Evolutionary conservation across 2,113 vertebrate genomes (phyloP).

Genomic region (Loxodonta africana): DNA sequence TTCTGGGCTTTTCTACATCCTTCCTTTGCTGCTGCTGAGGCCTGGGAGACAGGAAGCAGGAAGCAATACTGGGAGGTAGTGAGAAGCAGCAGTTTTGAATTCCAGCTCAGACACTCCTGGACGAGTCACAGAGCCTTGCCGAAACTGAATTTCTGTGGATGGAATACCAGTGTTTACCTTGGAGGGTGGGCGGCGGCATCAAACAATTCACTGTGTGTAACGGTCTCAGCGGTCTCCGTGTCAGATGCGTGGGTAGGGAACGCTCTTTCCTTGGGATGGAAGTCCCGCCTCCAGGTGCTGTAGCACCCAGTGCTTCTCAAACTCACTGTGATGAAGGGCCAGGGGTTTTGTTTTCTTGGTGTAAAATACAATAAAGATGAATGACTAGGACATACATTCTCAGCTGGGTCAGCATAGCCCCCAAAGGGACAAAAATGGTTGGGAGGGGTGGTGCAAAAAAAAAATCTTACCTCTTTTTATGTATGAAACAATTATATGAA

Average conservation of each 20-base stretch:
- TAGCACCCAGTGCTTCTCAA: too few relatives aligned
- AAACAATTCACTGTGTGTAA: accelerated
- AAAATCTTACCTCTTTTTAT: neutral
- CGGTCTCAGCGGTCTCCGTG: accelerated
- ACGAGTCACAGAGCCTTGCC: neutral
- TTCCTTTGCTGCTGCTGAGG: neutral
- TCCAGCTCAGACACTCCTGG: neutral
- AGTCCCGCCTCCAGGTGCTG: neutral
- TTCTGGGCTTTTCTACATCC: neutral
- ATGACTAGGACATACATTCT: neutral
- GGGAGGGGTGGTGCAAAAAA: too few relatives aligned
- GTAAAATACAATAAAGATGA: neutral
- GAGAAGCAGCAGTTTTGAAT: neutral
- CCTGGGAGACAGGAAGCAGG: neutral
- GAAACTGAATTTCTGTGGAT: neutral
- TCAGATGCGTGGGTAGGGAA: accelerated
- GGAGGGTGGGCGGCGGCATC: neutral
- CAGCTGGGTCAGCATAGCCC: neutral
- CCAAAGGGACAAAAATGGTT: neutral
- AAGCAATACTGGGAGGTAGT: too few relatives aligned
- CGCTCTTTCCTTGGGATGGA: neutral
- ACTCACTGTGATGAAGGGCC: neutral
- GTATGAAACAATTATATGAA: neutral
- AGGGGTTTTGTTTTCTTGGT: neutral
- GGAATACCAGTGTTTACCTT: accelerated